Conservation (phyloP, 2,113 vertebrate genomes). For the Gasterosteus aculeatus region DNA sequence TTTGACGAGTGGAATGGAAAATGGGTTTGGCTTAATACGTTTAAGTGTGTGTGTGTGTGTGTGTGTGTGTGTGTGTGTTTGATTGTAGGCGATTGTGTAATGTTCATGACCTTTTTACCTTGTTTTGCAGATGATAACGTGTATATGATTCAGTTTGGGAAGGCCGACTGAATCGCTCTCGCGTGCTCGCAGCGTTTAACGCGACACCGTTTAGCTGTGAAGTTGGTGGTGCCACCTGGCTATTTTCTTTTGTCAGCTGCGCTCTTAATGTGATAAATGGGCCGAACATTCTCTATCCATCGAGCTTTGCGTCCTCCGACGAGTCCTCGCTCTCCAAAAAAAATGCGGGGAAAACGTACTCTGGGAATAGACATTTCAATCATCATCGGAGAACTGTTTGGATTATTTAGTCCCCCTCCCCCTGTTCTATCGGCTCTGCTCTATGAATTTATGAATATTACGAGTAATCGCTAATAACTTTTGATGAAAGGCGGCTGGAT, state of each 20-base stretch:
- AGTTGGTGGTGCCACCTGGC: constrained; percentile 52
- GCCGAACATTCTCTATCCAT: constrained; percentile 38
- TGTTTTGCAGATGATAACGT: constrained; percentile 32
- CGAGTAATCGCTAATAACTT: constrained; percentile 38
- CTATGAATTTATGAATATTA: constrained; percentile 54
- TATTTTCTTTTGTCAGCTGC: constrained; percentile 57
- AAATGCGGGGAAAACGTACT: constrained; percentile 28
- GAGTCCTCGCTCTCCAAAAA: constrained; percentile 22
- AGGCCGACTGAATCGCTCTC: constrained; percentile 45
- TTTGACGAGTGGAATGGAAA: constrained; percentile 14
- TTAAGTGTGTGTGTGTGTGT: neutral
- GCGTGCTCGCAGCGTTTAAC: constrained; percentile 62
- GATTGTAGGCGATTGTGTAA: neutral
- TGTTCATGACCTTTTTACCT: constrained; percentile 42
- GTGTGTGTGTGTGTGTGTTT: neutral
- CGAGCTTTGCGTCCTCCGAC: constrained; percentile 45
- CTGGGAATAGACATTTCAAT: constrained; percentile 37
- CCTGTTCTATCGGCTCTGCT: constrained; percentile 49
- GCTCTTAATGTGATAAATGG: constrained; percentile 44
- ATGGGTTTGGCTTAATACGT: neutral
- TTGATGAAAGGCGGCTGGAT: constrained; percentile 36
- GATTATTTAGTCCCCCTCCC: constrained; percentile 44
- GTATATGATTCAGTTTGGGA: constrained; percentile 29
- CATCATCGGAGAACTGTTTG: constrained; percentile 39
- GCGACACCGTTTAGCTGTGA: constrained; percentile 44